A percentile compares a stretch with the other conserved stretches of the same genome.
Conservation (phyloP, 2,113 vertebrate species). For the Myotis davidii region DNA sequence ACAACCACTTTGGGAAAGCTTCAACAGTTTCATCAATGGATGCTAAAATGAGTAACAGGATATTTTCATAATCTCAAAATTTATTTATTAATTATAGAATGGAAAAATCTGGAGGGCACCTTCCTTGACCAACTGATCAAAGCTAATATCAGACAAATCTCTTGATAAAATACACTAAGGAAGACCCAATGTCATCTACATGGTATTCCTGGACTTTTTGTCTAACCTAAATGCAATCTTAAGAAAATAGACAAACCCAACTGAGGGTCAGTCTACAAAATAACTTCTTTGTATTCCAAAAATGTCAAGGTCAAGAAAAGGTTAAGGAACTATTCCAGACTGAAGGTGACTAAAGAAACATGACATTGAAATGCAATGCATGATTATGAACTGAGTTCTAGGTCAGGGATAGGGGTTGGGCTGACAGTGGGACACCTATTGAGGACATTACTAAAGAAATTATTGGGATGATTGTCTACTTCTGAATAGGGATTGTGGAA, state of each 20-base stretch:
- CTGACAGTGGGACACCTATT: background rate
- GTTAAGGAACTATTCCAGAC: background rate
- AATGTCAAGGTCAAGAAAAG: background rate
- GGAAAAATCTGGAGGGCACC: background rate
- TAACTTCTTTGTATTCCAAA: background rate
- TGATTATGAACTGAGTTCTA: background rate
- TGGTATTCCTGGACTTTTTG: background rate
- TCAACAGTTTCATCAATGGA: slow-evolving; percentile 6
- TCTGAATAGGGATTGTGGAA: background rate
- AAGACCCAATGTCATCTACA: background rate
- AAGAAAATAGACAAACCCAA: background rate
- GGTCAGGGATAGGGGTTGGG: background rate
- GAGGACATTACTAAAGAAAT: background rate
- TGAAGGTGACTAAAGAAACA: background rate
- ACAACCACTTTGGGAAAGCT: background rate
- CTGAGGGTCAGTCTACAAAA: background rate
- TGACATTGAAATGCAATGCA: background rate
- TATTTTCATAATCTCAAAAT: slow-evolving; percentile 31
- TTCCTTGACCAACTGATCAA: background rate
- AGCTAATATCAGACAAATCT: background rate
- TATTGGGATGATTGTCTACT: background rate
- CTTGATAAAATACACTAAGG: background rate
- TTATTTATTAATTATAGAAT: background rate
- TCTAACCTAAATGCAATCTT: background rate
- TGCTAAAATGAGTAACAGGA: background rate